phyloP scores from a whole-genome alignment of 2,888 invertebrate genomes.

The Oscheius sp. region DNA sequence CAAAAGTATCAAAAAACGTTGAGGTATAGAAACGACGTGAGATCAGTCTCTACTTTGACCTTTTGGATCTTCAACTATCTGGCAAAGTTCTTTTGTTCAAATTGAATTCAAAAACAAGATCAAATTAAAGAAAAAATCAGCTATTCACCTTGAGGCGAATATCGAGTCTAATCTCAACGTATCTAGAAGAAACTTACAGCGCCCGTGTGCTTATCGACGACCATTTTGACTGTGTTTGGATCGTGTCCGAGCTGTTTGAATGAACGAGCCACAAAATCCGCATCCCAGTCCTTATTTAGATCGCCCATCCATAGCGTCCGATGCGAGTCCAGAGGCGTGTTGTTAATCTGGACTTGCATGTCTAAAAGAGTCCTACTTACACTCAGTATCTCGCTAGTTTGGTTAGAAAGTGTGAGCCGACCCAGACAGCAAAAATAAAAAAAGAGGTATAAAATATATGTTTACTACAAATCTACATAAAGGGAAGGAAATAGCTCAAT shows the following conservation, averaged over 20 bases:
- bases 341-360: background rate
- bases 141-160: too few relatives aligned
- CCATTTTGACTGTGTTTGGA: slow-evolving; percentile 58
- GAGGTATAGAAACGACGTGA: too few relatives aligned
- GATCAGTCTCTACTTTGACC: too few relatives aligned
- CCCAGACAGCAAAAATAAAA: background rate
- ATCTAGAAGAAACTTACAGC: slow-evolving; percentile 14
- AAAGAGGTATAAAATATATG: background rate
- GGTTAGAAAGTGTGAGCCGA: background rate
- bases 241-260: slow-evolving; percentile 48
- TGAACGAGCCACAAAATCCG: slow-evolving; percentile 52
- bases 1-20: too few relatives aligned
- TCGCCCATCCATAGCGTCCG: slow-evolving; percentile 71
- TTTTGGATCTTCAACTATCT: too few relatives aligned
- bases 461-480: slow-evolving; percentile 11
- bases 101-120: too few relatives aligned
- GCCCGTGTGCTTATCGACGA: slow-evolving; percentile 44
- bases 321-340: slow-evolving; percentile 47
- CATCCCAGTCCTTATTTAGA: slow-evolving; percentile 59
- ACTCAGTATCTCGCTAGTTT: too few relatives aligned
- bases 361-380: too few relatives aligned
- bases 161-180: too few relatives aligned
- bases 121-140: too few relatives aligned
- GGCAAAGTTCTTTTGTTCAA: too few relatives aligned
- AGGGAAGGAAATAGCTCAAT: background rate